phyloP scores from a whole-genome alignment of 2,113 vertebrate species.

The Aspiorhynchus laticeps region DNA sequence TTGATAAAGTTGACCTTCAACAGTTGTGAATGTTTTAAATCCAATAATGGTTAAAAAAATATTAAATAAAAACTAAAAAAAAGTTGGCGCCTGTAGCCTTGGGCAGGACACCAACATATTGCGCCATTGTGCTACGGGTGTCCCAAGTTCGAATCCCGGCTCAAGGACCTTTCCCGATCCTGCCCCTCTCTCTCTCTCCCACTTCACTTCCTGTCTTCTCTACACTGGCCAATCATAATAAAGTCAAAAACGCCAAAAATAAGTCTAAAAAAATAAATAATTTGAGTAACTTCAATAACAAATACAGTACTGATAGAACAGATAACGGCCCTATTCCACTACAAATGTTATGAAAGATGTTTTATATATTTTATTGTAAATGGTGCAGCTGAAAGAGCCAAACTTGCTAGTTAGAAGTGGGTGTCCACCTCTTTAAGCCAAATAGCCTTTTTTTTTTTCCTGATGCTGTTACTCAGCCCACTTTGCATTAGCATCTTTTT shows the following conservation, averaged over 20 bases:
- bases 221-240: no score
- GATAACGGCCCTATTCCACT: not conserved
- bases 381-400: not conserved
- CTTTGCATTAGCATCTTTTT: conserved; percentile 37
- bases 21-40: not conserved
- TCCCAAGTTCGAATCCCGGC: no score
- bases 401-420: not conserved
- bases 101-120: no score
- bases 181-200: no score
- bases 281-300: not conserved
- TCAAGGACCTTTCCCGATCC: no score
- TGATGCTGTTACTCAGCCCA: not conserved
- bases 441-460: not conserved
- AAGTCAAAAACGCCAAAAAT: no score
- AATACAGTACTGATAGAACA: not conserved
- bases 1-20: not conserved
- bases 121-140: no score
- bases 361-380: not conserved
- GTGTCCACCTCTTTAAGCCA: not conserved
- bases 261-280: not conserved
- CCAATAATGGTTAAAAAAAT: not conserved
- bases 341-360: not conserved
- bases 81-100: no score
- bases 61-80: not conserved
- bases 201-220: no score